Conservation (phyloP, 1,140 invertebrate genomes). For the Aethina tumida region DNA sequence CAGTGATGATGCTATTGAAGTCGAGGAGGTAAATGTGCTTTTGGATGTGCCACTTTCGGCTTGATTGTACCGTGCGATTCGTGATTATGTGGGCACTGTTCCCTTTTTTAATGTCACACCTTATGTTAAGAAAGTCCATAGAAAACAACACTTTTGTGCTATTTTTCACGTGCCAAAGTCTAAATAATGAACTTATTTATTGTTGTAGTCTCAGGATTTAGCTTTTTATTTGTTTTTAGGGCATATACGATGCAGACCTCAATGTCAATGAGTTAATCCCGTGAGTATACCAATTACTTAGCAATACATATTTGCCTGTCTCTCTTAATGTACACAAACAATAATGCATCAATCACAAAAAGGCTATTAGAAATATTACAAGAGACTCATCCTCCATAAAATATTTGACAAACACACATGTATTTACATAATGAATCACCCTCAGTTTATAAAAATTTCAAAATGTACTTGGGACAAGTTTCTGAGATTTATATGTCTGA, state of each 20-base stretch:
- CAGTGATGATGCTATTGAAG: slow-evolving; percentile 75
- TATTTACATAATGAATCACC: not conserved
- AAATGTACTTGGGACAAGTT: no score
- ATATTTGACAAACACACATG: not conserved
- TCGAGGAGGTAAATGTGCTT: slow-evolving; percentile 56
- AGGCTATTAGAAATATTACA: not conserved
- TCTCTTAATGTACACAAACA: not conserved
- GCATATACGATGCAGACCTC: slow-evolving; percentile 65
- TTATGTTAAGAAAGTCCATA: no score
- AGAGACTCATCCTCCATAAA: not conserved
- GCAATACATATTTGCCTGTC: no score
- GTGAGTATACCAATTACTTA: no score
- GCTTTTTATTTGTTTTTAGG: slow-evolving; percentile 45
- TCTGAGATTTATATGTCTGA: no score
- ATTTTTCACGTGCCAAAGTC: no score
- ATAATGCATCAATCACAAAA: not conserved
- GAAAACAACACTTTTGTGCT: no score
- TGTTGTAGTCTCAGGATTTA: not conserved
- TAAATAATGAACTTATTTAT: no score
- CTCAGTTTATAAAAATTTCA: slow-evolving; percentile 3
- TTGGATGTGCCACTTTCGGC: not conserved
- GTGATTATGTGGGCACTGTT: not conserved
- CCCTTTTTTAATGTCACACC: slow-evolving; percentile 8
- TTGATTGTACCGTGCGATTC: not conserved
- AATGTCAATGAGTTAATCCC: slow-evolving; percentile 64